Evolutionary conservation across 1,140 invertebrate genomes (phyloP).

Genomic region (Aphelinus atriplicis): DNA sequence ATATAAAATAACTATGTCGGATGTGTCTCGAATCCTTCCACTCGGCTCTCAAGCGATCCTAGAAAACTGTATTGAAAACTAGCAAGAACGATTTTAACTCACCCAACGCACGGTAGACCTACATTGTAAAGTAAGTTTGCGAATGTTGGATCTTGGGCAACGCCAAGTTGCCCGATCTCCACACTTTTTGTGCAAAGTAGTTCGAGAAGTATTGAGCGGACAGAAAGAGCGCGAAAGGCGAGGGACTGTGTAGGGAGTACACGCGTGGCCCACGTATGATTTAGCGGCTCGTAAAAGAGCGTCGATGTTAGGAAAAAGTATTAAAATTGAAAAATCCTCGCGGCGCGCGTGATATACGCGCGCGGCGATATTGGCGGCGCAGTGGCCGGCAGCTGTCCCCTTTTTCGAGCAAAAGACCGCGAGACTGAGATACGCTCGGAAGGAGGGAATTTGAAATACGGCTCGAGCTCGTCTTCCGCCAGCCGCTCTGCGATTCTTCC

Average conservation of each 20-base stretch:
- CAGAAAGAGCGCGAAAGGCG: too few relatives aligned
- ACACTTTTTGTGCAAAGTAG: background rate
- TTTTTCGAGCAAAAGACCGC: background rate
- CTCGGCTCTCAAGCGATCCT: too few relatives aligned
- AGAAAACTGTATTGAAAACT: too few relatives aligned
- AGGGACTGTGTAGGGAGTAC: background rate
- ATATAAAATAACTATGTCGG: too few relatives aligned
- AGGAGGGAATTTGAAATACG: conserved; percentile 16
- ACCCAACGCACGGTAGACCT: too few relatives aligned
- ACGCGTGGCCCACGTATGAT: conserved; percentile 13
- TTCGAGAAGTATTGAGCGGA: conserved; percentile 11
- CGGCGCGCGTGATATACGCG: conserved; percentile 22
- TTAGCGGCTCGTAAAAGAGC: conserved; percentile 29
- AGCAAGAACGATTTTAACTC: too few relatives aligned
- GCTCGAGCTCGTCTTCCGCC: background rate
- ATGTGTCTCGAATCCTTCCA: too few relatives aligned
- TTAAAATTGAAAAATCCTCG: conserved; percentile 39
- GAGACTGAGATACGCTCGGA: background rate
- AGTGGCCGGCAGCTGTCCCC: conserved; percentile 29
- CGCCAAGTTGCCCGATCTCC: too few relatives aligned
- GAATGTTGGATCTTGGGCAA: too few relatives aligned
- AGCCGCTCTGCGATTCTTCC: background rate
- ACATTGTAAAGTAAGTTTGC: too few relatives aligned
- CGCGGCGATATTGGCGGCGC: conserved; percentile 26
- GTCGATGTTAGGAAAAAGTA: conserved; percentile 31